Base-by-base conservation (phyloP, 2,888 invertebrate species). In the Hirtodrosophila confusa region DNA sequence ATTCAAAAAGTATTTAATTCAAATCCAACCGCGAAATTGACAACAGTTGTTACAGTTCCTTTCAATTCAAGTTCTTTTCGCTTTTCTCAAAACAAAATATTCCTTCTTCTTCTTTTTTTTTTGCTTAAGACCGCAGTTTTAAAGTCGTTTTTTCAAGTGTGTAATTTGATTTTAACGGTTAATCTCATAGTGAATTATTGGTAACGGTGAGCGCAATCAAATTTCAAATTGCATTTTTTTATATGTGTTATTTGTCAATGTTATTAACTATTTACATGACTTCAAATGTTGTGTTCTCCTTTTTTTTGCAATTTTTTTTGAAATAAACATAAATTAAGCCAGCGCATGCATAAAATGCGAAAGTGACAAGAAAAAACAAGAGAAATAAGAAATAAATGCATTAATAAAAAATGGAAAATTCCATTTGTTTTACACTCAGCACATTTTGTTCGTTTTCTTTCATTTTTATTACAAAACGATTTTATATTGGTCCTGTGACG, bases 131-230 rank as follows among this genome's bases (percentile, higher is more conserved):
- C 4, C n/a, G 43, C 10, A 48, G 50, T 48, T 35, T 41, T 51
- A 17, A 29, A 37, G 11, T 61, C 55, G 36, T 47, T 29, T 56
- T 47, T 47, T 36, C 24, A n/a, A 58, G 60, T 70, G 70, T 50
- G 37, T 50, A 50, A 37, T 64, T 69, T 39, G 48, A 56, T 58
- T 66, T 58, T 73, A 74, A 74, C 74, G 74, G 72, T 69, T 45
- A 53, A 64, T 48, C 44, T 54, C 54, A 27, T 43, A 56, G 72
- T 73, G 69, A 69, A 56, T 65, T 50, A 27, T 24, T 58, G 44
- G 51, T 33, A 69, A 66, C 73, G 73, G 75, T 74, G 66, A 74
- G 73, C 74, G 69, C 65, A 65, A 51, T 17, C 17, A 12, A 54
- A 55, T 44, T 74, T 60, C 45, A 69, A 72, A 65, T 65, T 56